phyloP scores from a whole-genome alignment of 2,888 invertebrate genomes.

The Metellina segmentata region DNA sequence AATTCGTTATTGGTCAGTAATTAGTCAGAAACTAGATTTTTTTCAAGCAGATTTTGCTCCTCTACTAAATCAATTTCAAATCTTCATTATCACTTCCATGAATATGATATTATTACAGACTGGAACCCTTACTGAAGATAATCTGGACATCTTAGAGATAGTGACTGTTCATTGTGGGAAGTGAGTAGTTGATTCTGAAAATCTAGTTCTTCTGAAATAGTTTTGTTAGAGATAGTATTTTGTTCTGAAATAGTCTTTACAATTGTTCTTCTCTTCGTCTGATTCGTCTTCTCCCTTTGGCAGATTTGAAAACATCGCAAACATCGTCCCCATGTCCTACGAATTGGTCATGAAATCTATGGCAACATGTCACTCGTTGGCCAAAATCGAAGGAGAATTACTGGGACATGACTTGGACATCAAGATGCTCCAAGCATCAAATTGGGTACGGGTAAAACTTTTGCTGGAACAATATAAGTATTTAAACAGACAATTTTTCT shows the following conservation, averaged over 20 bases:
- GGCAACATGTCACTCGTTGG: conserved; percentile 96
- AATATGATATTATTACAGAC: conserved; percentile 72
- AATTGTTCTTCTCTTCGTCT: neutral
- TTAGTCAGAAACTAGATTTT: too few relatives aligned
- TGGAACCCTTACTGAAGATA: conserved; percentile 78
- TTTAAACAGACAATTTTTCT: too few relatives aligned
- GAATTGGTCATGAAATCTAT: conserved; percentile 87
- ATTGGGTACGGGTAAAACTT: conserved; percentile 84
- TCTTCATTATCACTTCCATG: too few relatives aligned
- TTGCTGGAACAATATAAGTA: too few relatives aligned
- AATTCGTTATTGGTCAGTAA: too few relatives aligned
- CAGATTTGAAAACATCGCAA: conserved; percentile 15
- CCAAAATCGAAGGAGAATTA: conserved; percentile 91
- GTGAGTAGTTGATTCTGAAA: conserved; percentile 13
- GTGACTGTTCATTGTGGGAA: conserved; percentile 48
- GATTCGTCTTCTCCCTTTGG: neutral
- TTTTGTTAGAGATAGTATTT: neutral
- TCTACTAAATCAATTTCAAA: too few relatives aligned
- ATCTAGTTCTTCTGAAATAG: too few relatives aligned
- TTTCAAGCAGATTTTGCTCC: too few relatives aligned
- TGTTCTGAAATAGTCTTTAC: neutral
- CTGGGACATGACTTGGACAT: conserved; percentile 97
- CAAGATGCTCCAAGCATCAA: conserved; percentile 94
- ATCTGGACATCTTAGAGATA: conserved; percentile 73
- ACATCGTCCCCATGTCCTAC: neutral